A percentile compares a stretch with the other conserved stretches of the same genome.
Evolutionary conservation across 2,888 invertebrate species (phyloP).

Genomic region (Melanargia galathea): DNA sequence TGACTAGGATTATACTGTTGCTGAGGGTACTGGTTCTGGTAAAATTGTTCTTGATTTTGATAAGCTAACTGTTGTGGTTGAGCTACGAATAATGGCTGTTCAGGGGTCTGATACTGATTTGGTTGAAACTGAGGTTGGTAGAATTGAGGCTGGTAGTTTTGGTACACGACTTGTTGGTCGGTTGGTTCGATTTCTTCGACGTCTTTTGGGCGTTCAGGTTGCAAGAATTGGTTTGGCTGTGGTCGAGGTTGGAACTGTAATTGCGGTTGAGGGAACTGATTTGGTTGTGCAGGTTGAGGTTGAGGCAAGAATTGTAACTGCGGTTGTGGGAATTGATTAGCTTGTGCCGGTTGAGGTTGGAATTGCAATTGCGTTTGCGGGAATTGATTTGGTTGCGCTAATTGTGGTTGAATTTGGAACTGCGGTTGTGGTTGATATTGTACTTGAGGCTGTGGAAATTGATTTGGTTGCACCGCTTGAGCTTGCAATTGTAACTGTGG

Average conservation of each 20-base stretch:
- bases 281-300: slow-evolving; percentile 37
- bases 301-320: slow-evolving; percentile 35
- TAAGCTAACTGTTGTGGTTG: slow-evolving; percentile 42
- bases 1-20: slow-evolving; percentile 40
- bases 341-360: slow-evolving; percentile 26
- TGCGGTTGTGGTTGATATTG: slow-evolving; percentile 33
- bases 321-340: slow-evolving; percentile 29
- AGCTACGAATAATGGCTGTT: slow-evolving; percentile 36
- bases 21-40: slow-evolving; percentile 40
- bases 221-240: slow-evolving; percentile 27
- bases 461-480: slow-evolving; percentile 26
- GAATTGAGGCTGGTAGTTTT: slow-evolving; percentile 46
- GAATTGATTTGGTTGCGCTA: slow-evolving; percentile 40
- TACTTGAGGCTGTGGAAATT: slow-evolving; percentile 28
- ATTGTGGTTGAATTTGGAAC: slow-evolving; percentile 21
- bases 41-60: slow-evolving; percentile 48
- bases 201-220: slow-evolving; percentile 37
- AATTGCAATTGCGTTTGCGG: slow-evolving; percentile 32
- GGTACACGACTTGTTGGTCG: slow-evolving; percentile 40
- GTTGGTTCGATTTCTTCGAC: slow-evolving; percentile 40
- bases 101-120: slow-evolving; percentile 43
- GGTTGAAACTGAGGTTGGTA: slow-evolving; percentile 41
- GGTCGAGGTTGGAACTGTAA: slow-evolving; percentile 30
- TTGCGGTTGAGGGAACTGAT: slow-evolving; percentile 44
- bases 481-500: slow-evolving; percentile 15